phyloP scores from a whole-genome alignment of 2,888 invertebrate species.

The Ornithoptera alexandrae region DNA sequence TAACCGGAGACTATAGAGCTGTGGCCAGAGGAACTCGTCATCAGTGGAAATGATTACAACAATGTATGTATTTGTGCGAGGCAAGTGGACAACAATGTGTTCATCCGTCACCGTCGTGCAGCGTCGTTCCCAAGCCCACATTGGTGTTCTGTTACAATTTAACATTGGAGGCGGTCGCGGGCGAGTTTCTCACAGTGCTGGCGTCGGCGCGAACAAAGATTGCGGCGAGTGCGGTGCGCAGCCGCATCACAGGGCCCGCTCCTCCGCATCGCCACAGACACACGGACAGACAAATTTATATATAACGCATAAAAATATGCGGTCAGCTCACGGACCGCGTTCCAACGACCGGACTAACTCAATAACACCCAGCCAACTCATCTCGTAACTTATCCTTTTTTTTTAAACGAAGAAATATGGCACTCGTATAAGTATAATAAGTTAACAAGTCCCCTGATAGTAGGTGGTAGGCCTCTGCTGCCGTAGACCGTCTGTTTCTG shows the following conservation, averaged over 20 bases:
- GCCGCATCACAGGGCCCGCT: slow-evolving; percentile 51
- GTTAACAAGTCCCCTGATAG: too few relatives aligned
- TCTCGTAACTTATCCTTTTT: slow-evolving; percentile 12
- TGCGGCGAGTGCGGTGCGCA: slow-evolving; percentile 36
- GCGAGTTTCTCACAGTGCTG: slow-evolving; percentile 52
- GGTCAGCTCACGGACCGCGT: slow-evolving; percentile 35
- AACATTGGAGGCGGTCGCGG: slow-evolving; percentile 29
- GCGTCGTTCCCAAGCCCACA: slow-evolving; percentile 16
- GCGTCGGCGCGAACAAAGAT: slow-evolving; percentile 44
- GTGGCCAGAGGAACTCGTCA: too few relatives aligned
- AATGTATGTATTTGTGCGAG: not conserved
- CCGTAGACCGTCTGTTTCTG: too few relatives aligned
- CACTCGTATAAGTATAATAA: not conserved
- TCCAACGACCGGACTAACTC: slow-evolving; percentile 13
- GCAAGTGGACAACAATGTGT: not conserved
- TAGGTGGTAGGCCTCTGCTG: too few relatives aligned
- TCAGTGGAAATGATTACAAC: not conserved
- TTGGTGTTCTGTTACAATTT: slow-evolving; percentile 18
- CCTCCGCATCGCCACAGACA: slow-evolving; percentile 7
- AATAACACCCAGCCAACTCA: slow-evolving; percentile 7
- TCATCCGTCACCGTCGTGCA: too few relatives aligned
- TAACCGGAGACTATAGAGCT: too few relatives aligned
- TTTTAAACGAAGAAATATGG: not conserved
- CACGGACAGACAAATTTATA: slow-evolving; percentile 49
- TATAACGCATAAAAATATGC: slow-evolving; percentile 51